Base-by-base conservation (phyloP, 30 jellyfish, hydroid and myxozoan species). In the Morbakka virulenta region DNA sequence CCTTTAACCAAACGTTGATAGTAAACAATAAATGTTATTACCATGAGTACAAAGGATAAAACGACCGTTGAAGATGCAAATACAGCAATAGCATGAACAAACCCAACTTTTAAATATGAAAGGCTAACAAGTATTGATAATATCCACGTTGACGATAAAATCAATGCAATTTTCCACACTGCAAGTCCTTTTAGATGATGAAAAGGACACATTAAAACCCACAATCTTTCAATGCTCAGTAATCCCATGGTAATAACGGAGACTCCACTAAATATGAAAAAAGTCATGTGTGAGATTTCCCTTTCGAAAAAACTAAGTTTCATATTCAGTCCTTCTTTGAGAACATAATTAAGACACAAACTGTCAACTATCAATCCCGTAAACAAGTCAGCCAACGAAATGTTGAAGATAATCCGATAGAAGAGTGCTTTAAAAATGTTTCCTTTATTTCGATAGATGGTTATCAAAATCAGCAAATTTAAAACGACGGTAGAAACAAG, bases 261-360 rank as follows among this genome's bases (percentile, higher is more conserved):
- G 32, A 89, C 97, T 4, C 95, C 97, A 30, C 93, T 89, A 34
- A 85, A 69, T 20, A 82, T 71, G 64, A 89, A 89, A 28, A 89
- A 70, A 17, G 93, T 62, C 80, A 89, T 11, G 57, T 89, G 97
- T n/a, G 89, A 69, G n/a, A 77, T 33, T 23, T 67, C 66, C 77
- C 49, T 80, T 49, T 89, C 97, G 6, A 84, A n/a, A 12, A 2
- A 48, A 0, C 82, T 52, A 20, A 89, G 32, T 6, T 34, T 28
- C 21, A 52, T 35, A 27, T 81, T 86, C 28, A 81, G 81, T 4
- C 88, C 97, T 69, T 89, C 97, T 53, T 89, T 89, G 47, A 77
- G 31, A 29, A 69, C 92, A 32, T 52, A 76, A 35, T 73, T 78
- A 32, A 89, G 69, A 28, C 93, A 76, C 27, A 81, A 48, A 23